Evolutionary conservation across 1,140 invertebrate species (phyloP).

Genomic region (roundworm (Caenorhabditis elegans)): WBcel235 BX284602.5:8319501-8320000

Average conservation of each 20-base stretch:
- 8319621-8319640: too few species aligned
- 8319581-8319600: too few species aligned
- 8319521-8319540: too few species aligned
- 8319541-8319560: too few species aligned
- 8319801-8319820: constrained; percentile 17
- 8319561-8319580: too few species aligned
- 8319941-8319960: background rate
- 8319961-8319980: background rate
- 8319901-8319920: background rate
- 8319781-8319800: background rate
- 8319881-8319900: constrained; percentile 31
- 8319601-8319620: too few species aligned
- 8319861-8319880: constrained; percentile 15
- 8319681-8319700: too few species aligned
- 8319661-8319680: too few species aligned
- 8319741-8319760: background rate
- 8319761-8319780: background rate
- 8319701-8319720: background rate
- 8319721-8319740: background rate
- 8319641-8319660: too few species aligned
- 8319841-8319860: background rate
- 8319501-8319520: too few species aligned
- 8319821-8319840: background rate
- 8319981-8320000: background rate
- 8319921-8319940: constrained; percentile 19